Percentiles rank a stretch among this genome's conserved stretches.
Evolutionary conservation across 1,140 invertebrate species (phyloP).

Genomic region (Oscheius sp.): DNA sequence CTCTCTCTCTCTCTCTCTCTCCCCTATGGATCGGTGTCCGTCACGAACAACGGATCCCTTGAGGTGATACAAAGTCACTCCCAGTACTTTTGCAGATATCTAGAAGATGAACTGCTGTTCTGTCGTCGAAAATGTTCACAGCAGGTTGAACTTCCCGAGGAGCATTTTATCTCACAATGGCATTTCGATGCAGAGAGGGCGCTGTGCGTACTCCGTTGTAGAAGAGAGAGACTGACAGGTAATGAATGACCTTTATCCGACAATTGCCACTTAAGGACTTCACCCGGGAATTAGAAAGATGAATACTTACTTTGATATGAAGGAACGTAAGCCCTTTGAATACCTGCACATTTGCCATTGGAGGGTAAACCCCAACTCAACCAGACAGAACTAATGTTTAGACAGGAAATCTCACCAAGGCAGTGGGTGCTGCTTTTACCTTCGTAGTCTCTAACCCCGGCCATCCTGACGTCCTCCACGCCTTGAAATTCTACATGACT

Average conservation of each 20-base stretch:
- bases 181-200: conserved; percentile 10
- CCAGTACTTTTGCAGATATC: conserved; percentile 10
- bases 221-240: conserved; percentile 20
- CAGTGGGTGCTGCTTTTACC: conserved; percentile 17
- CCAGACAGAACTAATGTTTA: neutral
- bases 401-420: conserved; percentile 6
- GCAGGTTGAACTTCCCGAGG: neutral
- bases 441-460: conserved; percentile 26
- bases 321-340: conserved; percentile 27
- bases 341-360: conserved; percentile 34
- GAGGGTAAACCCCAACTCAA: conserved; percentile 7
- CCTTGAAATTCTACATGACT: conserved; percentile 22
- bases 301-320: conserved; percentile 16
- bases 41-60: too few relatives aligned
- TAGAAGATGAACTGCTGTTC: conserved; percentile 15
- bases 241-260: neutral
- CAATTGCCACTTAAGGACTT: neutral
- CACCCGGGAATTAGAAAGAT: conserved; percentile 15
- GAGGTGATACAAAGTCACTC: neutral
- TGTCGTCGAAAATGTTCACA: conserved; percentile 19
- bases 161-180: neutral
- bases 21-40: too few relatives aligned
- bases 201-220: conserved; percentile 23
- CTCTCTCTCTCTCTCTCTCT: too few relatives aligned
- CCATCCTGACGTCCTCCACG: conserved; percentile 14